These are phyloP conservation scores for Panopea generosa DNA, from an alignment of 2,888 invertebrate species.

Conservation along the genomic window DNA sequence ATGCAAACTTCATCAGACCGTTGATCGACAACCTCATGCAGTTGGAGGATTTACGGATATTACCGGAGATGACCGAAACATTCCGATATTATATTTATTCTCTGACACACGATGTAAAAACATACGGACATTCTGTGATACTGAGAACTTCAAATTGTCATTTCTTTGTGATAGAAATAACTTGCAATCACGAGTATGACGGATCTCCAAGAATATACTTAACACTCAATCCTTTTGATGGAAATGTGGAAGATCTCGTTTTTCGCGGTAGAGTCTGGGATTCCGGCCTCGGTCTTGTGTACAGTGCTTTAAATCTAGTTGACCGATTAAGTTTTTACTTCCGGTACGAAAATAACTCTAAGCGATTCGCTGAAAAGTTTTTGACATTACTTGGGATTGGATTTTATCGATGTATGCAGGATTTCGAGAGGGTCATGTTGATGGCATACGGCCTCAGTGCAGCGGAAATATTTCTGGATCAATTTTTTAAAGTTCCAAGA, in stretches of 20 bases:
- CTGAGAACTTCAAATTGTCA: slow-evolving; percentile 37
- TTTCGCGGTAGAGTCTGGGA: slow-evolving; percentile 64
- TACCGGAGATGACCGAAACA: slow-evolving; percentile 61
- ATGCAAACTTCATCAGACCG: slow-evolving; percentile 40
- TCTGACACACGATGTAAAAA: slow-evolving; percentile 39
- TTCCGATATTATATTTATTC: slow-evolving; percentile 56
- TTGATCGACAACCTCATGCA: slow-evolving; percentile 42
- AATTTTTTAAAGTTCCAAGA: slow-evolving; percentile 33
- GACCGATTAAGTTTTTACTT: slow-evolving; percentile 61
- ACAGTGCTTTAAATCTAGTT: slow-evolving; percentile 57
- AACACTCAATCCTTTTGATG: slow-evolving; percentile 42
- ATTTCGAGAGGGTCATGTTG: slow-evolving; percentile 53
- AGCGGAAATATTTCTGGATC: slow-evolving; percentile 58
- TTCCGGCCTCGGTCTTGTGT: slow-evolving; percentile 55
- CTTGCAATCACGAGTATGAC: slow-evolving; percentile 53
- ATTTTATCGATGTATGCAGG: slow-evolving; percentile 48
- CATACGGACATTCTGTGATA: slow-evolving; percentile 45
- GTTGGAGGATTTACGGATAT: slow-evolving; percentile 42
- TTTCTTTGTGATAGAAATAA: slow-evolving; percentile 52
- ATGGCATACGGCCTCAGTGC: slow-evolving; percentile 60
- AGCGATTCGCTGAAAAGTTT: slow-evolving; percentile 55
- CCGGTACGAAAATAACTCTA: slow-evolving; percentile 51
- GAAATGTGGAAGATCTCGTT: slow-evolving; percentile 49
- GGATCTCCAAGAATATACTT: slow-evolving; percentile 52
- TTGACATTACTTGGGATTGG: slow-evolving; percentile 57